A percentile compares a stretch with the other conserved stretches of the same genome.
These are phyloP conservation scores for Paguma larvata DNA, from an alignment of 2,797 vertebrate species.

Conservation along the genomic window DNA sequence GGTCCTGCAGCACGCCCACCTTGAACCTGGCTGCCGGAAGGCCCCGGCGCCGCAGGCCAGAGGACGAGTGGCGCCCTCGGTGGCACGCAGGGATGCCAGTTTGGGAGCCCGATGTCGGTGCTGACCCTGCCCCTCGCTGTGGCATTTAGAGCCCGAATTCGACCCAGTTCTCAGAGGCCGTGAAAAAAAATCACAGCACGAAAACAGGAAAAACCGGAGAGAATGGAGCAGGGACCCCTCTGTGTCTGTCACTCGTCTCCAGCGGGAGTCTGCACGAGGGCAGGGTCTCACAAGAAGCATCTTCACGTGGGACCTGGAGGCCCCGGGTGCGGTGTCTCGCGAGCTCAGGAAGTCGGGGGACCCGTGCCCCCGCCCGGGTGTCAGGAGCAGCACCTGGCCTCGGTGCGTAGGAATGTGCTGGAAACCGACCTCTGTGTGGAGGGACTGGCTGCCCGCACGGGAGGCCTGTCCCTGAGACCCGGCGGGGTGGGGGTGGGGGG, in stretches of 20 bases:
- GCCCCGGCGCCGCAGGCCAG: neutral
- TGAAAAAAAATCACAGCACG: neutral
- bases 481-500: neutral
- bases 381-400: neutral
- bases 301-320: neutral
- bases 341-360: neutral
- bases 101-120: neutral
- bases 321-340: neutral
- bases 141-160: neutral
- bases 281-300: neutral
- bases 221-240: too few species aligned
- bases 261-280: accelerated
- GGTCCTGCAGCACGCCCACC: neutral
- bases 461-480: neutral
- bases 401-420: neutral
- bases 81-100: neutral
- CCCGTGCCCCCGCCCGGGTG: neutral
- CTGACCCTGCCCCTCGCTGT: neutral
- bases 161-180: neutral
- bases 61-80: neutral
- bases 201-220: neutral
- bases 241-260: neutral
- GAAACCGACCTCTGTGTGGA: neutral
- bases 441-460: accelerated
- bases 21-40: neutral